Conservation (phyloP, 2,888 invertebrate species). For the Sturmia bella region DNA sequence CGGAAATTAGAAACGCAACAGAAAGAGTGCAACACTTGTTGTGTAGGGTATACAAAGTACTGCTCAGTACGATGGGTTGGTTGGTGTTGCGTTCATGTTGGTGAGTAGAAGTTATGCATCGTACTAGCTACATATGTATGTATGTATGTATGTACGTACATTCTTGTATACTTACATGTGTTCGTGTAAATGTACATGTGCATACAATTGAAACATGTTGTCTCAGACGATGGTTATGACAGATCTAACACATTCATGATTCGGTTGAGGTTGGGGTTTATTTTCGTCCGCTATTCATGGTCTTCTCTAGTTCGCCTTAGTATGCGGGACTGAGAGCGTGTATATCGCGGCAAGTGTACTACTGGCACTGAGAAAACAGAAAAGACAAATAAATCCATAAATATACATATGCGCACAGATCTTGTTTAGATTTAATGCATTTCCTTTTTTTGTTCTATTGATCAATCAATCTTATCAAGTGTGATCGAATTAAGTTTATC, state of each 20-base stretch:
- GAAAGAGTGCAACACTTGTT: no score
- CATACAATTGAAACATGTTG: conserved; percentile 39
- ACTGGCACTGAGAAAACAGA: conserved; percentile 20
- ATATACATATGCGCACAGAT: conserved; percentile 37
- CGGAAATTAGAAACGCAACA: no score
- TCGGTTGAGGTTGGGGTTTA: conserved; percentile 71
- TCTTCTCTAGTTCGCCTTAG: conserved; percentile 70
- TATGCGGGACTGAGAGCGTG: conserved; percentile 71
- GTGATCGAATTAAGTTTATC: conserved; percentile 25
- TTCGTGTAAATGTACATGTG: not conserved
- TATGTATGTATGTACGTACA: no score
- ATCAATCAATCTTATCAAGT: conserved; percentile 32
- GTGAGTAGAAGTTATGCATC: conserved; percentile 39
- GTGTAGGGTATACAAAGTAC: conserved; percentile 3
- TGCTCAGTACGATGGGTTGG: not conserved
- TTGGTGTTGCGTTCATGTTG: conserved; percentile 25
- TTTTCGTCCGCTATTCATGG: conserved; percentile 70
- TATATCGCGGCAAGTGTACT: conserved; percentile 66
- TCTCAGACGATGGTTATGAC: conserved; percentile 69
- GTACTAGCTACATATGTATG: conserved; percentile 2
- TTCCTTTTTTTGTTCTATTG: conserved; percentile 13
- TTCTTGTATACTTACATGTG: no score
- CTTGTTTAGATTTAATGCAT: conserved; percentile 38
- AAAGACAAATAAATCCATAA: conserved; percentile 24
- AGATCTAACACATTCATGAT: conserved; percentile 70